Evolutionary conservation across 2,888 invertebrate genomes (phyloP), one percentile per base, ranked within the genome.

Genomic region (Nomada goodeniana): DNA sequence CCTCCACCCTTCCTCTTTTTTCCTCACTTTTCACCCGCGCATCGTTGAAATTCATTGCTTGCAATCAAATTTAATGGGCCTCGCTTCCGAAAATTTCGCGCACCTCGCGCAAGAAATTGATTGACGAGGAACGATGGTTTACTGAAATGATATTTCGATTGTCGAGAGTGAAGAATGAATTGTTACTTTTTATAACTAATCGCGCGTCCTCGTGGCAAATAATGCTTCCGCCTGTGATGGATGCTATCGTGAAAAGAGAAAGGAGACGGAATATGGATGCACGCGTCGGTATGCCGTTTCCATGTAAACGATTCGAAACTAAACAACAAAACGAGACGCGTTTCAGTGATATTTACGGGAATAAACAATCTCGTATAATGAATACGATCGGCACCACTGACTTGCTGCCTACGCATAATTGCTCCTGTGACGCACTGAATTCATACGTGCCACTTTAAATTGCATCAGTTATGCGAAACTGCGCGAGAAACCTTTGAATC

Each of bases 351-450:
- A 65, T 75, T 79, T 79, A 75, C 57, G 26, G 26, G 79, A 65
- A 44, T 57, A 64, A 59, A 59, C 74, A 64, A 69, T 64, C 69
- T n/a, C 53, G 50, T 69, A 64, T 70, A 75, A 75, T 65, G 69
- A 64, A 64, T 75, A 20, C 69, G 79, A 70, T 75, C 79, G 44
- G 57, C 69, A n/a, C 47, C 47, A 20, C 65, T 29, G 72, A 44
- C 60, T 55, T 10, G 78, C 53, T 20, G 65, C 75, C 69, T 69
- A 79, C 75, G 79, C 75, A 75, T 79, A 75, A 79, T 79, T 75
- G 65, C 64, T 23, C 18, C 47, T 55, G 63, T 73, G 80, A 80
- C 76, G 80, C 76, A n/a, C 68, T 68, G 69, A 76, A 76, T 67
- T 76, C 67, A 71, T 76, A 69, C 71, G 57, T 57, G 69, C 26